Conservation (phyloP, 2,888 invertebrate species). For the Cheilosia vulpina region DNA sequence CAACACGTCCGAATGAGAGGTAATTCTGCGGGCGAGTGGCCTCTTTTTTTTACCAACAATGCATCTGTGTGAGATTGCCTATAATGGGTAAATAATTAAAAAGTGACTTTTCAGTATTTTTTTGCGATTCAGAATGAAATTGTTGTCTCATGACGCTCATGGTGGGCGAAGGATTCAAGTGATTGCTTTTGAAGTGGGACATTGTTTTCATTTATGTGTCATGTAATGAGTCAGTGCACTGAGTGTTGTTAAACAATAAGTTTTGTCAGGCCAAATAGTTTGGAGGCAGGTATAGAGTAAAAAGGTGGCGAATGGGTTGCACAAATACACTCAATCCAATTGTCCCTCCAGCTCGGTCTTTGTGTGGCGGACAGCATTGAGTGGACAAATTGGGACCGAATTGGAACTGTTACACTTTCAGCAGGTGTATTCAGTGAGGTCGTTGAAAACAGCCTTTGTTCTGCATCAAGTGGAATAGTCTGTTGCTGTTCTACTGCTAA, state of each 20-base stretch:
- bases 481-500: too few relatives aligned
- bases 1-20: slow-evolving; percentile 28
- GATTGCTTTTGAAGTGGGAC: slow-evolving; percentile 17
- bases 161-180: slow-evolving; percentile 13
- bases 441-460: slow-evolving; percentile 15
- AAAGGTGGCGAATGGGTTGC: background rate
- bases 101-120: background rate
- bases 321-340: slow-evolving; percentile 5
- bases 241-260: slow-evolving; percentile 39
- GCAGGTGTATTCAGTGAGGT: slow-evolving; percentile 14
- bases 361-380: background rate
- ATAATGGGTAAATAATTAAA: slow-evolving; percentile 20
- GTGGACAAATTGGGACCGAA: slow-evolving; percentile 14
- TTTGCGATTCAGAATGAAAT: background rate
- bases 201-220: slow-evolving; percentile 20
- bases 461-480: background rate
- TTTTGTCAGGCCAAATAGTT: slow-evolving; percentile 31
- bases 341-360: background rate
- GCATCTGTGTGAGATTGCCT: slow-evolving; percentile 21
- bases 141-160: background rate
- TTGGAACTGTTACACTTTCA: slow-evolving; percentile 6
- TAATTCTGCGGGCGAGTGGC: slow-evolving; percentile 21
- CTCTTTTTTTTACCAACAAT: slow-evolving; percentile 22
- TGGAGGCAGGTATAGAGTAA: slow-evolving; percentile 16
- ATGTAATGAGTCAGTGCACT: background rate